Conservation (phyloP, 2,113 vertebrate genomes). For the Reinhardtius hippoglossoides region DNA sequence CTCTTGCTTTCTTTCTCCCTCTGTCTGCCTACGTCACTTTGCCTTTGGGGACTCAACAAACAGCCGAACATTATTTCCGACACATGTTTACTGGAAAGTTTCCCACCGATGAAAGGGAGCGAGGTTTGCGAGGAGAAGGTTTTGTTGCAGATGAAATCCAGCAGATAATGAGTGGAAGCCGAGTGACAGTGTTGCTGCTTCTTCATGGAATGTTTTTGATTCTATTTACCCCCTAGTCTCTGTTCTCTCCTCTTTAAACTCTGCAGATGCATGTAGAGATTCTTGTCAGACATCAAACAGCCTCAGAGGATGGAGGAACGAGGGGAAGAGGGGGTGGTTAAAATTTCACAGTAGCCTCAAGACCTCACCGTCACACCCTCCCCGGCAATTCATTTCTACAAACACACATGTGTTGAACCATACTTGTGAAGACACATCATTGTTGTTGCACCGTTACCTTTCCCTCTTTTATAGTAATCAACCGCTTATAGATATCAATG, state of each 20-base stretch:
- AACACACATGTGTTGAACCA: neutral
- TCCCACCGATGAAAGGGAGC: constrained; percentile 21
- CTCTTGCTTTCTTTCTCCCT: neutral
- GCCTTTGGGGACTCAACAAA: constrained; percentile 36
- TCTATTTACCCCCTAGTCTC: neutral
- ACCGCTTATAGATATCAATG: no score
- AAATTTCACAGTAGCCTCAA: constrained; percentile 9
- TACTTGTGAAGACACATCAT: neutral
- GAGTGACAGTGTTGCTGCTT: constrained; percentile 17
- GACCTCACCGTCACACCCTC: neutral
- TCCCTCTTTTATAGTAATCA: no score
- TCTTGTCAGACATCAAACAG: constrained; percentile 7
- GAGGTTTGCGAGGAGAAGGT: neutral
- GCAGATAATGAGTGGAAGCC: constrained; percentile 29
- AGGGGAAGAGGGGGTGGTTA: neutral
- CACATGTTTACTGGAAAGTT: constrained; percentile 22
- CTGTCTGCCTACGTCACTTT: constrained; percentile 7
- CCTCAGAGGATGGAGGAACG: neutral
- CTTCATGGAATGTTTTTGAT: neutral
- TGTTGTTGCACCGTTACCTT: no score
- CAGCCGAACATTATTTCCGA: constrained; percentile 45
- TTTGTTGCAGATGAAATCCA: constrained; percentile 11
- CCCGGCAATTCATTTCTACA: neutral
- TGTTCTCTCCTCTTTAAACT: constrained; percentile 11
- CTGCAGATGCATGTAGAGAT: constrained; percentile 1